These are phyloP conservation scores for Percopsis transmontana DNA, from an alignment of 2,113 vertebrate species.

Conservation along the genomic window DNA sequence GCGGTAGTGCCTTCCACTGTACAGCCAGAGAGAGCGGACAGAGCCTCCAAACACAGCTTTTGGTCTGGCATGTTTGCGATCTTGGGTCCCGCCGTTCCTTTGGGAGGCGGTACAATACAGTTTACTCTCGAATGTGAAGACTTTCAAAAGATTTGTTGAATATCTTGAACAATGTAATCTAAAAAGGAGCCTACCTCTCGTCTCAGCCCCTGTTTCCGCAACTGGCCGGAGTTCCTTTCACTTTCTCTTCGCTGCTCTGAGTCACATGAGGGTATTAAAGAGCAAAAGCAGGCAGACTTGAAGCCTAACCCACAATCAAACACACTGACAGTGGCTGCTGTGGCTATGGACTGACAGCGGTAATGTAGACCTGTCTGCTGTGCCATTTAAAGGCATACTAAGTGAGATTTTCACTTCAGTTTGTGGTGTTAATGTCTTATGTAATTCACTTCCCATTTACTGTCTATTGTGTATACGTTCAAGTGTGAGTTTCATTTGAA, in stretches of 20 bases:
- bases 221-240: conserved; percentile 19
- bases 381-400: no score
- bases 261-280: neutral
- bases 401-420: no score
- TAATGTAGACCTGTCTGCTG: no score
- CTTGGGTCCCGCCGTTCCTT: neutral
- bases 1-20: conserved; percentile 16
- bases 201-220: neutral
- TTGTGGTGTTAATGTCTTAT: no score
- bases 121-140: neutral
- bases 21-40: conserved; percentile 51
- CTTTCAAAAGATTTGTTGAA: neutral
- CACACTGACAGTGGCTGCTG: no score
- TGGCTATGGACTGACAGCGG: no score
- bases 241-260: conserved; percentile 19
- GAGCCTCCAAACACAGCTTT: conserved; percentile 40
- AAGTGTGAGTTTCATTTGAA: no score
- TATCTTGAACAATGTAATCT: neutral
- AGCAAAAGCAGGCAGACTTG: neutral
- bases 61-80: conserved; percentile 29
- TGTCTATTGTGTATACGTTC: no score
- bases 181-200: neutral
- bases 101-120: neutral
- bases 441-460: no score
- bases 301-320: neutral